Base-by-base conservation (phyloP, 2,888 invertebrate species). In the Cotesia congregata region DNA sequence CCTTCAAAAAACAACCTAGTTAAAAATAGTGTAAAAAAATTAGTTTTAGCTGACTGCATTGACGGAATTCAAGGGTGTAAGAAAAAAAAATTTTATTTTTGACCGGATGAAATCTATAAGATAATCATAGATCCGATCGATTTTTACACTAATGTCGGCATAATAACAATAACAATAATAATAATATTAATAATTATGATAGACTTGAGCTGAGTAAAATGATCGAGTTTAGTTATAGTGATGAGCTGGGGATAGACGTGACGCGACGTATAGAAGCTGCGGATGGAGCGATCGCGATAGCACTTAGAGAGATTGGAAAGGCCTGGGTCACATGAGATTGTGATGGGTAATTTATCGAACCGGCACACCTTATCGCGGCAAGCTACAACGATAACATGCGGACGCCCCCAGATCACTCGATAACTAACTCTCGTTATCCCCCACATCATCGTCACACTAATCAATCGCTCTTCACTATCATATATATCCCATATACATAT, bases 401-500 rank as follows among this genome's bases (percentile, higher is more conserved):
- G 84, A 88, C 89, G 89, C 89, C 89, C 89, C 89, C 89, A 88
- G 89, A 89, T 89, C 87, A 87, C 81, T 85, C 85, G 89, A 89
- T 89, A 88, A 88, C 85, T 84, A 38, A 20, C 75, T 74, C 75
- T 74, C 80, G 80, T 80, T 87, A 88, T 87, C 76, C 72, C 62
- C 67, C 67, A 65, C 87, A 83, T 80, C 86, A 86, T 86, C 86
- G 85, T 80, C 84, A 72, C 15, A 6, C 9, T 40, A 68, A 50
- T 38, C 67, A 50, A 50, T 50, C 50, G 50, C 67, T 61, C 50
- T 74, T 30, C 65, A 61, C 38, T 38, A 65, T 50, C 60, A 74
- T 64, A 65, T 59, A 69, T 64, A 59, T 67, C 67, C 61, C 72
- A 76, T 74, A 65, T 65, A 70, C 40, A 59, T 39, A 59, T 68